phyloP scores from a whole-genome alignment of 2,113 vertebrate genomes.

The Calyptommatus sinebrachiatus region DNA sequence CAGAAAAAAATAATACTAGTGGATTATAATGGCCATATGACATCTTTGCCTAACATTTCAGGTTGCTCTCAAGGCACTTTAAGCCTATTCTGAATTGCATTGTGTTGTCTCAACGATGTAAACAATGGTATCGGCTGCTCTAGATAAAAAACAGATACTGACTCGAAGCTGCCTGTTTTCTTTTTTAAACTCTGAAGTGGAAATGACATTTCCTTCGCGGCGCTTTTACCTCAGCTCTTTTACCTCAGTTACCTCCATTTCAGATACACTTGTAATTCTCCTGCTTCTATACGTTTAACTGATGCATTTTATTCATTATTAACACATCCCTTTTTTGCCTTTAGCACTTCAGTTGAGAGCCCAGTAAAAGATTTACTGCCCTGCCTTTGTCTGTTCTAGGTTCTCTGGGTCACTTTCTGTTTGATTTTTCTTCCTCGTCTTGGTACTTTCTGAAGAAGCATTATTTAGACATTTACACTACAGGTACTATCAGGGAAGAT shows the following conservation, averaged over 20 bases:
- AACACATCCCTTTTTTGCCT: background rate
- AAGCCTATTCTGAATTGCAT: background rate
- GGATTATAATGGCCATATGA: too few relatives aligned
- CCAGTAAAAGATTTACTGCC: background rate
- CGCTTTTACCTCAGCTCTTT: too few relatives aligned
- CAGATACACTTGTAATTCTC: too few relatives aligned
- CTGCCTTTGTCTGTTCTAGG: background rate
- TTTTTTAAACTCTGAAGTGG: background rate
- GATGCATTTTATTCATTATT: background rate
- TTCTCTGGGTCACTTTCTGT: background rate
- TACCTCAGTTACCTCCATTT: too few relatives aligned
- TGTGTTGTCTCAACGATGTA: background rate
- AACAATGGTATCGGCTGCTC: background rate
- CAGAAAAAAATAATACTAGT: background rate
- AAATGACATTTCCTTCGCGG: background rate
- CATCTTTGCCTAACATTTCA: background rate
- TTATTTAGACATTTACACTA: background rate
- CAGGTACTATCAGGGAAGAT: too few relatives aligned
- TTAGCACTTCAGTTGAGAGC: background rate
- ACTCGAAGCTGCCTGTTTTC: background rate
- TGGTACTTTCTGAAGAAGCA: background rate
- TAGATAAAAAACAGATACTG: background rate
- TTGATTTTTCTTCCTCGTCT: background rate
- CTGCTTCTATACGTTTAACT: background rate
- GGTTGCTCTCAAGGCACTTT: background rate